Base-by-base conservation (phyloP, 2,797 vertebrate genomes). In the Enteromius viviparus region DNA sequence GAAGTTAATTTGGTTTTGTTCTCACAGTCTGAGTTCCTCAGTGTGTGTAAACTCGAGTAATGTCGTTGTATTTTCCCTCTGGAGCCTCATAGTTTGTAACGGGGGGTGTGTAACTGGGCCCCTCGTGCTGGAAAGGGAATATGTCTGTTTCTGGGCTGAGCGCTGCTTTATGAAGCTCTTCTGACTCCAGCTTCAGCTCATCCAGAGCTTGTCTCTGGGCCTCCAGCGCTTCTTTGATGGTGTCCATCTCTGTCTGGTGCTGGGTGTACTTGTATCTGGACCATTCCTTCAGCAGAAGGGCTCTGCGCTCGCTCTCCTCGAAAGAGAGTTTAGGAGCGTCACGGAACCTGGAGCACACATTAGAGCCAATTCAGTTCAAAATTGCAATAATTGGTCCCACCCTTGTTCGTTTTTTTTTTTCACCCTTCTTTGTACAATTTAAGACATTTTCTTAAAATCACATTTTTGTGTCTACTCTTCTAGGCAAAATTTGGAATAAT, bases 241-340 rank as follows among this genome's bases (percentile, higher is more conserved):
- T 89, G 5, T 90, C 12, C 85, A 92, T 91, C 87, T 99, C 97
- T 81, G 90, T 92, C 87, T 92, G 70, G 62, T 97, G 93, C 88
- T 99, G 96, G 3, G 90, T 92, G 86, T 94, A 93, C 93, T 97
- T 98, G 91, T 94, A 96, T 72, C 88, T 71, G 69, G 91, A 87
- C 98, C 98, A 99, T 80, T 93, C 95, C 88, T 98, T 99, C 86
- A 97, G 81, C 70, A 99, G 94, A 76, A 96, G 84, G 12, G 95
- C 96, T 89, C 97, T 94, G 37, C 91, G 90, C 84, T 99, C 98
- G 0, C 89, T 92, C 86, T 97, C 96, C 69, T 97, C 97, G 76
- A 93, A 92, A 6, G 94, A 86, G 29, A 96, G 88, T 8, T 87
- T 70, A 0, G 93, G 85, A 65, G 76, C 74, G 2, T 87, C 86